Evolutionary conservation across 1,140 invertebrate species (phyloP).

Genomic region (Drosophila obscura): DNA sequence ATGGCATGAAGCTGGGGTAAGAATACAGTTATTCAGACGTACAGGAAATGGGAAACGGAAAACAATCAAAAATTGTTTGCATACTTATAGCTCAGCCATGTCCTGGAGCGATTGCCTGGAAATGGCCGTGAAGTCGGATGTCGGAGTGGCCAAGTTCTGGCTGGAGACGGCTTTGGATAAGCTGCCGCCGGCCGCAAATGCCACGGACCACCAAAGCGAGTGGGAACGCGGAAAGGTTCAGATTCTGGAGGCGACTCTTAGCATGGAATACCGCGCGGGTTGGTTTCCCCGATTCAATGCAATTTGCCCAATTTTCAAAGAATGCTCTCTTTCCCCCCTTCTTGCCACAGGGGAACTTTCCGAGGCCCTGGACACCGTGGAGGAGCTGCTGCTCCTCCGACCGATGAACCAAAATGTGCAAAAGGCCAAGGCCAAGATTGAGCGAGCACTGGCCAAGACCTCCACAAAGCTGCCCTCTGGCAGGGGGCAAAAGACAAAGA

Average conservation of each 20-base stretch:
- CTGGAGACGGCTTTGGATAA: conserved; percentile 68
- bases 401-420: conserved; percentile 43
- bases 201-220: conserved; percentile 33
- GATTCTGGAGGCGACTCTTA: conserved; percentile 60
- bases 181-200: conserved; percentile 43
- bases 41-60: conserved; percentile 23
- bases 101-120: conserved; percentile 81
- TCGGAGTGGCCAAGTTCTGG: conserved; percentile 70
- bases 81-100: conserved; percentile 62
- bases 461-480: conserved; percentile 24
- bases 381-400: conserved; percentile 53
- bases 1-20: conserved; percentile 76
- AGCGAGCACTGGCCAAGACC: conserved; percentile 32
- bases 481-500: conserved; percentile 36
- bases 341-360: conserved; percentile 52
- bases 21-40: not conserved
- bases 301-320: conserved; percentile 14
- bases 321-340: not conserved
- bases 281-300: conserved; percentile 10
- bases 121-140: conserved; percentile 67
- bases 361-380: conserved; percentile 46
- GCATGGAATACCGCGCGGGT: conserved; percentile 71
- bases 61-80: conserved; percentile 47
- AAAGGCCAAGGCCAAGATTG: conserved; percentile 58
- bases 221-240: conserved; percentile 34